phyloP scores from a whole-genome alignment of 2,113 vertebrate genomes.

The Poeciliopsis prolifica region DNA sequence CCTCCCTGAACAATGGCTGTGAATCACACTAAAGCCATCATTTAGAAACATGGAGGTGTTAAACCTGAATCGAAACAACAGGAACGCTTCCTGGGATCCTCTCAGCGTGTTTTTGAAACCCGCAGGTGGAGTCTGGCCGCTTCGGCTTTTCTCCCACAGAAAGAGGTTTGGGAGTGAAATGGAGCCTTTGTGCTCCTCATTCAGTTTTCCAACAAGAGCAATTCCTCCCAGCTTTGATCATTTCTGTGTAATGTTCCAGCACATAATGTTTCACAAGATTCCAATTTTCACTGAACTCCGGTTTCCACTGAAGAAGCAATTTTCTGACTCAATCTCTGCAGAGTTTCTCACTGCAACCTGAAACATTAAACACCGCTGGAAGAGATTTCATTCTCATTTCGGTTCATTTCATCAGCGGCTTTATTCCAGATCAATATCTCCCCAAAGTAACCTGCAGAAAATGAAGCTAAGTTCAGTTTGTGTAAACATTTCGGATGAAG shows the following conservation, averaged over 20 bases:
- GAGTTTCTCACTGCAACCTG: slow-evolving; percentile 26
- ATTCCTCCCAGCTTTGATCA: slow-evolving; percentile 50
- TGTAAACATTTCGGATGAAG: neutral
- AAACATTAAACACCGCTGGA: neutral
- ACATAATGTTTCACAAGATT: slow-evolving; percentile 51
- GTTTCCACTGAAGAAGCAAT: slow-evolving; percentile 42
- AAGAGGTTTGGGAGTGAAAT: slow-evolving; percentile 22
- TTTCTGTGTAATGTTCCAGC: slow-evolving; percentile 44
- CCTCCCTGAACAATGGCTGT: neutral
- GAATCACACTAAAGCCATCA: neutral
- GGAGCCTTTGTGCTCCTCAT: slow-evolving; percentile 24
- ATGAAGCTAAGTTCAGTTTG: neutral
- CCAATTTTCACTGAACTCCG: slow-evolving; percentile 54
- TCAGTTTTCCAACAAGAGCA: slow-evolving; percentile 19
- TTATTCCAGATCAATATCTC: neutral
- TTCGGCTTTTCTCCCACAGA: neutral
- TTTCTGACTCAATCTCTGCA: slow-evolving; percentile 42
- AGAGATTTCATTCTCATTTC: slow-evolving; percentile 4
- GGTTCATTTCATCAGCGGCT: neutral
- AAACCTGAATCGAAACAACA: neutral
- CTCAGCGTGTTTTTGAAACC: neutral
- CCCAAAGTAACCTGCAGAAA: neutral
- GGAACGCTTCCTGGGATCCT: neutral
- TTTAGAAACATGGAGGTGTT: neutral
- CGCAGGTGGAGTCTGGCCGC: neutral